Evolutionary conservation across 2,113 vertebrate genomes (phyloP), one percentile per base, ranked within the genome.

Genomic region (Lynx canadensis): DNA sequence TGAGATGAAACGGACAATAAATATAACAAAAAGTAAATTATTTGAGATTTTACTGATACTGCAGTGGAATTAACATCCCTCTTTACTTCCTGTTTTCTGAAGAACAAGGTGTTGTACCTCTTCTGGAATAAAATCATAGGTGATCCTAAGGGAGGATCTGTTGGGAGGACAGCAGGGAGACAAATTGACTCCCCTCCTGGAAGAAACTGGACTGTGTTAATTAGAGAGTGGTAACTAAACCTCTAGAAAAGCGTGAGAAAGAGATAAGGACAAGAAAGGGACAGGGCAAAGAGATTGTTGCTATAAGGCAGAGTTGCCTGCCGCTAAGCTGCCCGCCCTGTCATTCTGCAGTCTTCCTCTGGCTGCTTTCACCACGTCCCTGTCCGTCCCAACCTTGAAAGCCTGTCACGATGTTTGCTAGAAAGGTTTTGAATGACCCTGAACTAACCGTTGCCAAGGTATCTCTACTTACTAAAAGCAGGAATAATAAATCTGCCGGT

Each of bases 81-180:
- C 45, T 45, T 71, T 89, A 50, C 13, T 68, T 86, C n/a, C 41
- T 76, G 13, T 48, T 82, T 82, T 94, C 57, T 79, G 55, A 83
- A 89, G 18, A 73, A 29, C 4, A 41, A 71, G 41, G 45, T 57
- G 1, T 45, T 55, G 18, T 5, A 69, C 16, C n/a, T 38, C 48
- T 93, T 92, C 63, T 85, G 21, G 89, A 65, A 71, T 76, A 91
- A 91, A 84, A 93, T 41, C 78, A 1, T 92, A 66, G 27, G 31
- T 13, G 7, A 65, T 10, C 10, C 60, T 92, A 82, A 50, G 29
- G 45, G 45, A 45, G 45, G 45, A 45, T 63, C 83, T 81, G 5
- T 18, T 74, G 27, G 7, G 57, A 23, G 57, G 57, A 60, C 45
- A 45, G 45, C 45, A 12, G 7, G 41, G 79, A 23, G 7, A 50